Evolutionary conservation across 2,888 invertebrate species (phyloP).

Genomic region (Cerceris rybyensis): DNA sequence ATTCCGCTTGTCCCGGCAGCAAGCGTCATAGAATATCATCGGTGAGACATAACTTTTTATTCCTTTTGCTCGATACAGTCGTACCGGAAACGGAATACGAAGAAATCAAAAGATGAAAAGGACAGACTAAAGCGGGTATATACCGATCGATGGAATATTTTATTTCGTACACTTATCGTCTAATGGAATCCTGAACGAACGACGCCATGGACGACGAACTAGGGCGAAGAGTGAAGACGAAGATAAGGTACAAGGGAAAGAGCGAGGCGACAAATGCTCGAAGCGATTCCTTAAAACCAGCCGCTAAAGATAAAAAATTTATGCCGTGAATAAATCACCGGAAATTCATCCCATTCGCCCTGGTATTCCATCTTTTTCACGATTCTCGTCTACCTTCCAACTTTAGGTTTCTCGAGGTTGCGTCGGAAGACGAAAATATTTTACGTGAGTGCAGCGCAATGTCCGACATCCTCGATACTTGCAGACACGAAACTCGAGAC

Average conservation of each 20-base stretch:
- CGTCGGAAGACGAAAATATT: constrained; percentile 36
- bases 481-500: constrained; percentile 11
- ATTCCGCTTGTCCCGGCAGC: too few relatives aligned
- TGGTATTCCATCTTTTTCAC: constrained; percentile 10
- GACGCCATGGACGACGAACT: constrained; percentile 5
- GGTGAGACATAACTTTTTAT: too few relatives aligned
- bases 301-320: constrained; percentile 61
- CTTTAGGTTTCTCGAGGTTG: constrained; percentile 13
- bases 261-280: constrained; percentile 51
- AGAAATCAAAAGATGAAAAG: constrained; percentile 7
- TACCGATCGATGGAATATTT: constrained; percentile 48
- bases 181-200: constrained; percentile 60
- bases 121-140: too few relatives aligned
- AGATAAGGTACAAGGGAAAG: constrained; percentile 7
- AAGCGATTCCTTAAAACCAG: constrained; percentile 62
- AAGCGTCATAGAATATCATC: too few relatives aligned
- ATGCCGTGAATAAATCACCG: constrained; percentile 65
- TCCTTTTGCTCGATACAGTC: neutral
- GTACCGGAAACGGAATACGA: too few relatives aligned
- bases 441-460: constrained; percentile 25
- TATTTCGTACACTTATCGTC: constrained; percentile 63
- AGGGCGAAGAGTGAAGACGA: constrained; percentile 7
- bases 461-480: constrained; percentile 18
- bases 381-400: neutral
- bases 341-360: constrained; percentile 16